Evolutionary conservation across 2,888 invertebrate genomes (phyloP).

Genomic region (Brachyptera risi): DNA sequence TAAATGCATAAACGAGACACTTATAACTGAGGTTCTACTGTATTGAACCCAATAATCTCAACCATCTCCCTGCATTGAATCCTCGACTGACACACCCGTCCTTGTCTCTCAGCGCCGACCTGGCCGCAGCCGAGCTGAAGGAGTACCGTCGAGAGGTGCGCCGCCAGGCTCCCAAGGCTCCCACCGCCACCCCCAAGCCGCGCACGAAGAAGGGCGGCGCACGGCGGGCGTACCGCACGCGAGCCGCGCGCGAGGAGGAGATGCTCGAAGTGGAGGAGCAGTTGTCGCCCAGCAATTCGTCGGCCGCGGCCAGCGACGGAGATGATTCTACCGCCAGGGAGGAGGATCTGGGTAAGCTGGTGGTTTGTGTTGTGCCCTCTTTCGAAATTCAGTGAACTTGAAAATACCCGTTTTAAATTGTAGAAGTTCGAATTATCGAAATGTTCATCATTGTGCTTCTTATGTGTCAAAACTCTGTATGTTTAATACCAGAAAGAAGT

Average conservation of each 20-base stretch:
- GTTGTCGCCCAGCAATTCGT: conserved; percentile 27
- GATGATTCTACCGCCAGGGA: conserved; percentile 53
- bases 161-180: conserved; percentile 67
- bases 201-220: conserved; percentile 40
- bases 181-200: conserved; percentile 49
- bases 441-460: no score
- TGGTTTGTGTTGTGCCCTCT: no score
- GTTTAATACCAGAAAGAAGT: no score
- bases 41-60: no score
- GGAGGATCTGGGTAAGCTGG: conserved; percentile 46
- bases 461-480: no score
- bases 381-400: no score
- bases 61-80: no score
- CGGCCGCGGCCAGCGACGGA: conserved; percentile 42
- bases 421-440: no score
- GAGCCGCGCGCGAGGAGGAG: conserved; percentile 52
- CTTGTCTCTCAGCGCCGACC: conserved; percentile 38
- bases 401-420: no score
- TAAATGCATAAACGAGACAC: no score
- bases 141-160: conserved; percentile 74
- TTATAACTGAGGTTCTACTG: no score
- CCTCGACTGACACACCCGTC: neutral
- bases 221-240: conserved; percentile 51
- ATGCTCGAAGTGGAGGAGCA: conserved; percentile 40
- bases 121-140: conserved; percentile 58